phyloP scores from a whole-genome alignment of 2,113 vertebrate species.

The Dendropsophus ebraccatus region DNA sequence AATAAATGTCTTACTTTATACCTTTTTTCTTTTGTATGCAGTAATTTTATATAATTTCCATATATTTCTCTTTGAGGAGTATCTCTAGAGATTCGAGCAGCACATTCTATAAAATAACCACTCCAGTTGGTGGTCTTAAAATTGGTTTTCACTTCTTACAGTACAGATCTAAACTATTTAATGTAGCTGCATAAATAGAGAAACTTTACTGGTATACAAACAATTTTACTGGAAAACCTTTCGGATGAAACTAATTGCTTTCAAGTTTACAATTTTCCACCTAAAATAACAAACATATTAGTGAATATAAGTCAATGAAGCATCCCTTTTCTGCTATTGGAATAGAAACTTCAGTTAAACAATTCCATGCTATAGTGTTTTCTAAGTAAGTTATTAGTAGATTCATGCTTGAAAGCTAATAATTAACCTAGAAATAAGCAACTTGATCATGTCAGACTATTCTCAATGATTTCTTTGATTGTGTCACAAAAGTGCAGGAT shows the following conservation, averaged over 20 bases:
- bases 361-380: too few relatives aligned
- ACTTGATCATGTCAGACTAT: too few relatives aligned
- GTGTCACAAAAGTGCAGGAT: too few relatives aligned
- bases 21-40: not conserved
- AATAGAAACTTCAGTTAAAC: not conserved
- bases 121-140: not conserved
- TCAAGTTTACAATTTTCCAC: not conserved
- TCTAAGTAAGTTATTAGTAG: too few relatives aligned
- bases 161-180: not conserved
- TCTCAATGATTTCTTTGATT: too few relatives aligned
- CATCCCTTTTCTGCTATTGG: not conserved
- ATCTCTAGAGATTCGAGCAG: not conserved
- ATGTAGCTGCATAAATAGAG: not conserved
- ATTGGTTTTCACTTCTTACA: not conserved
- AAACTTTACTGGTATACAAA: not conserved
- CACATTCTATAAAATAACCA: not conserved
- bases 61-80: not conserved
- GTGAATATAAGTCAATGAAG: not conserved
- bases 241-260: not conserved
- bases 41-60: not conserved
- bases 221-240: not conserved
- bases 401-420: too few relatives aligned
- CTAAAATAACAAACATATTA: not conserved
- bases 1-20: constrained; percentile 24
- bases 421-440: too few relatives aligned